Evolutionary conservation across 2,888 invertebrate species (phyloP).

Genomic region (Eupithecia centaureata): DNA sequence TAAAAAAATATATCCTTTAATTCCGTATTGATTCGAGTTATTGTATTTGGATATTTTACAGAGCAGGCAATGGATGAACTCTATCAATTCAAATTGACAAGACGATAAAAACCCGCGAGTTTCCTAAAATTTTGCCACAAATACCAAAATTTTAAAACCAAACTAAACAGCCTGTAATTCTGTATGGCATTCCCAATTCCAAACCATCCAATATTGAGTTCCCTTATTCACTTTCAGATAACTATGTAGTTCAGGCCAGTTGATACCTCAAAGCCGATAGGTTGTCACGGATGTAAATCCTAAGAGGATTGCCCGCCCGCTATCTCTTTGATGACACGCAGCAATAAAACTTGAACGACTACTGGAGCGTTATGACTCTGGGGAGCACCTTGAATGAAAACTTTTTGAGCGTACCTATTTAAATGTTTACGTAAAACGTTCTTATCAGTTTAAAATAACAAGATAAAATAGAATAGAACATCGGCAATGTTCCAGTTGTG

Average conservation of each 20-base stretch:
- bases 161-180: neutral
- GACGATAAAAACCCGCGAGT: too few relatives aligned
- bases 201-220: slow-evolving; percentile 6
- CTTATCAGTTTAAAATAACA: neutral
- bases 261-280: slow-evolving; percentile 36
- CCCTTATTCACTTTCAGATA: slow-evolving; percentile 13
- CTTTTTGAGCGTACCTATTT: slow-evolving; percentile 17
- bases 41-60: too few relatives aligned
- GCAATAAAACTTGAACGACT: slow-evolving; percentile 46
- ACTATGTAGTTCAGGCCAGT: slow-evolving; percentile 47
- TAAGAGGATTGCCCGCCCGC: slow-evolving; percentile 41
- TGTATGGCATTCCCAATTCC: neutral
- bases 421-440: neutral
- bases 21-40: too few relatives aligned
- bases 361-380: slow-evolving; percentile 34
- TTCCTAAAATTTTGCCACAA: too few relatives aligned
- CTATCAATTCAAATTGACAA: too few relatives aligned
- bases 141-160: too few relatives aligned
- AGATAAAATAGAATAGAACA: too few relatives aligned
- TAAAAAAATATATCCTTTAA: too few relatives aligned
- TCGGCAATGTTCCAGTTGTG: too few relatives aligned
- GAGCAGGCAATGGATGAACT: too few relatives aligned
- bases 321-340: slow-evolving; percentile 44
- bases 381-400: slow-evolving; percentile 26
- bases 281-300: slow-evolving; percentile 37